Base-by-base conservation (phyloP, 2,888 invertebrate species). In the Leptopilina myrica region DNA sequence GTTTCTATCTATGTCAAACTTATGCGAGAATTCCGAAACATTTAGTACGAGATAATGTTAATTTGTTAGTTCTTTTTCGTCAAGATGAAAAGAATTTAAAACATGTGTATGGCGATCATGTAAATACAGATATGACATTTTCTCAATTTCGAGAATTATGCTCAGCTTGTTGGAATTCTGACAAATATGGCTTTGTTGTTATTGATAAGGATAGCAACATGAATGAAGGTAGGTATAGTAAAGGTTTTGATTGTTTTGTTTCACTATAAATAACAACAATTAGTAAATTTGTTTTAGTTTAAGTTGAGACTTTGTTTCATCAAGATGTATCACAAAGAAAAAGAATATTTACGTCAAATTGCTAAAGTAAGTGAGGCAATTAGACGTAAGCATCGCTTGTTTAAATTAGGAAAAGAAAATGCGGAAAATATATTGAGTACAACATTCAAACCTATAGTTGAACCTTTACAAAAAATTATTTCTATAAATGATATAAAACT, bases 261-360 rank as follows among this genome's bases (percentile, higher is more conserved):
- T 49, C 33, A 26, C 15, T 65, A 77, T 77, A 33, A 76, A 26
- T 49, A 76, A 5, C 0, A 76, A n/a, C 9, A 12, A 2, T 76
- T 20, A 14, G 2, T 59, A 15, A 12, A 76, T 11, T 11, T 9
- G 9, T 33, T 15, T 26, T 2, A 49, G 9, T 33, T 33, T 5
- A 33, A 33, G 33, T 33, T 33, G 33, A 33, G 33, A 33, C 33
- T n/a, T 33, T 9, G n/a, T 64, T 11, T 15, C 15, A 26, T 64
- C 26, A 76, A 64, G 46, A 76, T 76, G 76, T 46, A 26, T 9
- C 20, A 15, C 8, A 20, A 75, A 20, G 20, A 76, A 64, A 62
- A 14, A 64, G 40, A 40, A 5, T 15, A 53, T 11, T 40, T 76
- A 2, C 14, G 33, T 33, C 33, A 33, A 33, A 33, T 33, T 33